Base-by-base conservation (phyloP, 2,888 invertebrate species). In the Cryptophagus acutangulus region DNA sequence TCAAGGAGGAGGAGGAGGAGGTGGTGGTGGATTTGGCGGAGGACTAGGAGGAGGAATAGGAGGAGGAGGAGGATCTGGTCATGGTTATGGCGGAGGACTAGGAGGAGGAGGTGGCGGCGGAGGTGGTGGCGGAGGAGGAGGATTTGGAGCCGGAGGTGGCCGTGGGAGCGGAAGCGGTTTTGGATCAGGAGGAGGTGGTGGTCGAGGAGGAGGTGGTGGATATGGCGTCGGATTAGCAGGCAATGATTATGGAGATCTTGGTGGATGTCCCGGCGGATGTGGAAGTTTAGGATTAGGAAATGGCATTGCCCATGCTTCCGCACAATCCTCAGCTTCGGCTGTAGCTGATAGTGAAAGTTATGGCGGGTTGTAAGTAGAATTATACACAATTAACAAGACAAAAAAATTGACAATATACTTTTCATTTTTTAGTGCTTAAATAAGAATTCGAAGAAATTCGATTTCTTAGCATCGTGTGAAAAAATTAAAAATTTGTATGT, bases 31-130 rank as follows among this genome's bases (percentile, higher is more conserved):
- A 20, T 12, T 29, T 16, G 26, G 17, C 14, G 20, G 33, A 3
- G 18, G 17, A 15, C 30, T 15, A 25, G 46, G 49, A 10, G 41
- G 37, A 9, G 45, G 48, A 1, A 9, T 17, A 2, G 51, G 46
- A 20, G 31, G 41, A 9, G 50, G 53, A 8, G 35, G 39, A 18
- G 49, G 52, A 34, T 29, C 38, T 12, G 51, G 46, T 10, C 29
- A 17, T 14, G 38, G 40, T 12, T 38, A 31, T 24, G 42, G 43
- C n/a, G 49, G 46, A 13, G 45, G 45, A 26, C 38, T 33, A 10
- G 46, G 46, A 3, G 30, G 41, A 14, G 46, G 45, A 18, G 51
- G 53, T 17, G 48, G 46, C 14, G 43, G 43, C 29, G 46, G 43
- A 13, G 31, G 41, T 4, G 45, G 41, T 17, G 52, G 51, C 17